Base-by-base conservation (phyloP, 2,888 invertebrate species). In the Tanytarsus gracilentus region DNA sequence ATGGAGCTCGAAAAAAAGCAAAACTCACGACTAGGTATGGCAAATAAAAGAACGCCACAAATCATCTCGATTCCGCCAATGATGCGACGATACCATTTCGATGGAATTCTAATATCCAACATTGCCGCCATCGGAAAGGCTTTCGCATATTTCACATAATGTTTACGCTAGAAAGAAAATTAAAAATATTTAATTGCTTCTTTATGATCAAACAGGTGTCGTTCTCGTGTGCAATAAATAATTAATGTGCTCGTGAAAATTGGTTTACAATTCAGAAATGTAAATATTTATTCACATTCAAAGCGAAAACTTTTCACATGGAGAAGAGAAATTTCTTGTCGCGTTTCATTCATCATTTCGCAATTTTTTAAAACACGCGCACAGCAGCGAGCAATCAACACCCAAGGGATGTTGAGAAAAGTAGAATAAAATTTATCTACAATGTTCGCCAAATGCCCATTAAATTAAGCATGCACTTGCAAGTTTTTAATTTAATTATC, bases 141-240 rank as follows among this genome's bases (percentile, higher is more conserved):
- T 78, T 93, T 93, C n/a, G 93, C 88, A 74, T 93, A 93, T 75
- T 90, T 88, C n/a, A 93, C 92, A 70, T 91, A 94, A 73, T 93
- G 92, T 75, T 90, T 90, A 70, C 93, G 81, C 92, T 93, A 79
- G 64, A 84, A 83, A 65, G 68, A 71, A 70, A 68, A 61, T 21
- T 65, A 63, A 48, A 61, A 60, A 61, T 50, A 61, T 58, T 50
- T 16, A 55, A 61, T 14, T 11, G n/a, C 9, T 4, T 4, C n/a
- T 44, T 18, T 21, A 23, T 44, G 27, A 26, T 30, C 33, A 48
- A 59, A 59, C 49, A 60, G 60, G 60, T 60, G 60, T 60, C 39
- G 11, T 3, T n/a, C n/a, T 36, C n/a, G 36, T 26, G 3, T 21
- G 7, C 2, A 16, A n/a, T 44, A 11, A 16, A 16, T 18, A 16